Conservation (phyloP, 92 coral and sea anemone species). For the Palythoa heliodiscus region DNA sequence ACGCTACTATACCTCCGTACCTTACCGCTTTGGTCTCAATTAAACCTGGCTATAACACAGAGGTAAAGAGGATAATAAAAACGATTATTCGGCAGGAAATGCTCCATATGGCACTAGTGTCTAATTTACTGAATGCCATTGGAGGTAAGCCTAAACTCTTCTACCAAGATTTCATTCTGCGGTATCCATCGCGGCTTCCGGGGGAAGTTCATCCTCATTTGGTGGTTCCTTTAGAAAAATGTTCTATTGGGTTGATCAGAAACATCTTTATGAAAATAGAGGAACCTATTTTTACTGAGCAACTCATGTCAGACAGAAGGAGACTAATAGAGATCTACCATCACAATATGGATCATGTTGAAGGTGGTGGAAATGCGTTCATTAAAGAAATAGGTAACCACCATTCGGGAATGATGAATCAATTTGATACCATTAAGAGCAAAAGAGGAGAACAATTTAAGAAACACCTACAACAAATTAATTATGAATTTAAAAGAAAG, state of each 20-base stretch:
- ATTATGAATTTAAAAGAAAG: background rate
- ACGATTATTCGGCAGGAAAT: conserved; percentile 66
- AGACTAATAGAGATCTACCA: conserved; percentile 19
- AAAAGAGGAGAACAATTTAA: background rate
- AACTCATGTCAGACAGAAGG: background rate
- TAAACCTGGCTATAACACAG: conserved; percentile 59
- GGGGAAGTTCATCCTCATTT: conserved; percentile 80
- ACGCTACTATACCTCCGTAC: conserved; percentile 79
- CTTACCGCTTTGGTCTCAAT: conserved; percentile 72
- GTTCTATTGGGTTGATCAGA: conserved; percentile 67
- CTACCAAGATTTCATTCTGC: conserved; percentile 50
- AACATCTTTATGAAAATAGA: conserved; percentile 83
- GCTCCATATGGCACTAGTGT: conserved; percentile 77
- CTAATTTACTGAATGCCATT: conserved; percentile 80
- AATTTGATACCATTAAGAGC: background rate
- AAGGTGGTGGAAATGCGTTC: background rate
- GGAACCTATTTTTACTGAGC: conserved; percentile 52
- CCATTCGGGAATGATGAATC: background rate
- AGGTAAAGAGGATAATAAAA: conserved; percentile 57
- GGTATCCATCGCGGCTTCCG: conserved; percentile 78
- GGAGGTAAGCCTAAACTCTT: conserved; percentile 68
- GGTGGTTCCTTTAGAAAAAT: conserved; percentile 70
- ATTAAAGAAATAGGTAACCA: background rate
- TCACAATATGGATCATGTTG: background rate
- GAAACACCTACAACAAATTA: no score